Conservation (phyloP, 2,113 vertebrate species). For the Cheirogaleus medius region DNA sequence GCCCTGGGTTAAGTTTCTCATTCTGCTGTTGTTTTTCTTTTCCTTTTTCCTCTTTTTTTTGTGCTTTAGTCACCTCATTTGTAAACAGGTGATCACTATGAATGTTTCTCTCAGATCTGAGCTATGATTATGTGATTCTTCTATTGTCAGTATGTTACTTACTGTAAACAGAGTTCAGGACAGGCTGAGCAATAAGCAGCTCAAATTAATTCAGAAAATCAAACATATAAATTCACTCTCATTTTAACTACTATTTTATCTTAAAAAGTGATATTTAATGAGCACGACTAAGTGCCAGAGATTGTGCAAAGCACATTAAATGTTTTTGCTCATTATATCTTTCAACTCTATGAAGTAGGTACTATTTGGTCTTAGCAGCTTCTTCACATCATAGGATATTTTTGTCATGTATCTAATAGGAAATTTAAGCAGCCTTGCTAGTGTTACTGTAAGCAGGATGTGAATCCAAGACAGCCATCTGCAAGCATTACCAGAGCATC, state of each 20-base stretch:
- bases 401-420: slow-evolving; percentile 92
- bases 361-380: slow-evolving; percentile 82
- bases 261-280: neutral
- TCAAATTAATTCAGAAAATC: neutral
- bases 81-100: neutral
- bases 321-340: slow-evolving; percentile 35
- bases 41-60: no score
- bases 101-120: neutral
- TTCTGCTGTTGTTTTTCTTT: neutral
- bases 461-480: slow-evolving; percentile 84
- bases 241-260: neutral
- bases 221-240: neutral
- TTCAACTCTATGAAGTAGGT: slow-evolving; percentile 63
- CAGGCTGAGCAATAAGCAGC: neutral
- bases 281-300: neutral
- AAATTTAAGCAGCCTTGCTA: slow-evolving; percentile 91
- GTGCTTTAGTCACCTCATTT: neutral
- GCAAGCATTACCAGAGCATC: slow-evolving; percentile 88
- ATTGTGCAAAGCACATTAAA: neutral
- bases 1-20: neutral
- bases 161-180: neutral
- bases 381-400: slow-evolving; percentile 90
- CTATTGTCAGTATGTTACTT: neutral
- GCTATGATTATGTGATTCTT: neutral
- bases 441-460: slow-evolving; percentile 89